These are phyloP conservation scores for Oryzias celebensis DNA, from an alignment of 2,113 vertebrate species.

Conservation along the genomic window DNA sequence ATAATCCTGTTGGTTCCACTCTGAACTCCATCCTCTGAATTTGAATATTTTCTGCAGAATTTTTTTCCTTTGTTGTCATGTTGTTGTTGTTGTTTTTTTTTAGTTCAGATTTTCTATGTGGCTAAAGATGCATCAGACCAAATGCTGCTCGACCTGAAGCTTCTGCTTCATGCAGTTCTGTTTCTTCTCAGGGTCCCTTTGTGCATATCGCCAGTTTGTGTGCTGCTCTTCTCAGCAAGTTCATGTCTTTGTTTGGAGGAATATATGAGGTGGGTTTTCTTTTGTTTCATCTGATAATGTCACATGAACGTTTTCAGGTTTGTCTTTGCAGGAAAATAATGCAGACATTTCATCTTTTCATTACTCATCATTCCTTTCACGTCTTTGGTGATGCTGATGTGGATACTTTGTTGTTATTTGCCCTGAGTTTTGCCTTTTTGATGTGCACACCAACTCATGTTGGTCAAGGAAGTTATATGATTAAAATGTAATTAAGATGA, in stretches of 20 bases:
- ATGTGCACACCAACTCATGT: too few relatives aligned
- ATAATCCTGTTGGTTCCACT: slow-evolving; percentile 49
- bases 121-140: not conserved
- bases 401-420: too few relatives aligned
- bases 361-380: not conserved
- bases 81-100: slow-evolving; percentile 13
- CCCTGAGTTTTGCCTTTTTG: too few relatives aligned
- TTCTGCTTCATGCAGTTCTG: not conserved
- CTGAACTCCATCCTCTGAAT: slow-evolving; percentile 32
- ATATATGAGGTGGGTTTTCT: slow-evolving; percentile 87
- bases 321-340: too few relatives aligned
- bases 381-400: too few relatives aligned
- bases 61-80: slow-evolving; percentile 14
- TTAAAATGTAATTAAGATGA: too few relatives aligned
- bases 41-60: slow-evolving; percentile 9
- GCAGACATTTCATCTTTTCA: not conserved
- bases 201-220: slow-evolving; percentile 97
- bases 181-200: slow-evolving; percentile 86
- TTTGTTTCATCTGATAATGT: not conserved
- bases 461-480: too few relatives aligned
- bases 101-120: not conserved
- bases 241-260: slow-evolving; percentile 96
- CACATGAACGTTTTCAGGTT: too few relatives aligned
- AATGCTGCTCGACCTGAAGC: not conserved
- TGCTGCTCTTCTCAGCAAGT: slow-evolving; percentile 92